Percentiles rank a stretch among this genome's conserved stretches.
Evolutionary conservation across 53 echinoderm and acorn worm species (phyloP).

Genomic region (Stichopus horrens): DNA sequence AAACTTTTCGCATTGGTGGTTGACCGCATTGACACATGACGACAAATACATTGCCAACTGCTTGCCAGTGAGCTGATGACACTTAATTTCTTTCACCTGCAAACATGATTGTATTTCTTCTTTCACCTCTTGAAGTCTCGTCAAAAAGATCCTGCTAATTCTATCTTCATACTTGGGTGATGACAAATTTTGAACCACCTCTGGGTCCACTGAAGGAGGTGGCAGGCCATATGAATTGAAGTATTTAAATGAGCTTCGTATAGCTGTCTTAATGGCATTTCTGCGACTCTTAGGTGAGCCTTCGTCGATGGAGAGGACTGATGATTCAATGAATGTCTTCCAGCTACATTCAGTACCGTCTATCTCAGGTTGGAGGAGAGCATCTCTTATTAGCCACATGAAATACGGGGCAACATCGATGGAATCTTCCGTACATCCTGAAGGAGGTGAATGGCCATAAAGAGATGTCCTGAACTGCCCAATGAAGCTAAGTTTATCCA

Average conservation of each 20-base stretch:
- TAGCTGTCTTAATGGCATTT: background rate
- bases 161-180: background rate
- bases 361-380: background rate
- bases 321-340: background rate
- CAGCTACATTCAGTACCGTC: background rate
- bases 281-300: background rate
- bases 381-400: constrained; percentile 23
- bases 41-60: background rate
- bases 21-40: background rate
- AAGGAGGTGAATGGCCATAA: no score
- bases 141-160: background rate
- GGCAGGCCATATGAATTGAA: background rate
- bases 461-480: constrained; percentile 1
- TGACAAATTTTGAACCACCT: background rate
- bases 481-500: constrained; percentile 13
- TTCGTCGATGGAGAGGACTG: background rate
- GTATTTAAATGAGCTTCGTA: background rate
- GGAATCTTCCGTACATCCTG: background rate
- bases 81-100: background rate
- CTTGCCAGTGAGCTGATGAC: background rate
- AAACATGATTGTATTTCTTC: background rate
- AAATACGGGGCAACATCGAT: background rate
- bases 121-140: background rate
- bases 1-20: background rate
- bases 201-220: background rate